Conservation (phyloP, 2,888 invertebrate species). For the Malthinus flaveolus region DNA sequence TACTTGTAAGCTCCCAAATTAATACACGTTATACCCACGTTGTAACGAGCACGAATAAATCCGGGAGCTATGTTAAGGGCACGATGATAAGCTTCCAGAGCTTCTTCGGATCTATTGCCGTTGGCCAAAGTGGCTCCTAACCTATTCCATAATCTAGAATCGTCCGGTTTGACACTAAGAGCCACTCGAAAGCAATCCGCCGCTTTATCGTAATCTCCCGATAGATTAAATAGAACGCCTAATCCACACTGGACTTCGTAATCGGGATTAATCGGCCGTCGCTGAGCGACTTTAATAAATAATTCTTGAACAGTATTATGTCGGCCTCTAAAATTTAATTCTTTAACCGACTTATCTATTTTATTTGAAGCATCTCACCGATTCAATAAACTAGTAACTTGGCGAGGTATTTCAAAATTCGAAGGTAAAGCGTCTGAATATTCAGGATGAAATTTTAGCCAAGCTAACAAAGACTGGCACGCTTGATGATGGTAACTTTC, state of each 20-base stretch:
- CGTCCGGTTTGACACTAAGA: slow-evolving; percentile 77
- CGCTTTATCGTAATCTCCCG: slow-evolving; percentile 93
- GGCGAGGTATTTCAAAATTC: slow-evolving; percentile 56
- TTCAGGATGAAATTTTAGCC: slow-evolving; percentile 79
- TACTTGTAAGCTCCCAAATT: slow-evolving; percentile 83
- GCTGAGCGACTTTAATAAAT: slow-evolving; percentile 78
- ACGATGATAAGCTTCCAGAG: slow-evolving; percentile 92
- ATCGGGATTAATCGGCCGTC: slow-evolving; percentile 75
- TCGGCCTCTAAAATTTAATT: slow-evolving; percentile 53
- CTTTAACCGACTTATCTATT: neutral
- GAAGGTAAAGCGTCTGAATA: slow-evolving; percentile 73
- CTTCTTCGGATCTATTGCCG: slow-evolving; percentile 91
- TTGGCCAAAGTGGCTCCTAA: slow-evolving; percentile 97
- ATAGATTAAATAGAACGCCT: slow-evolving; percentile 93
- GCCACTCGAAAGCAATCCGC: slow-evolving; percentile 95
- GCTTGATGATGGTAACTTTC: slow-evolving; percentile 93
- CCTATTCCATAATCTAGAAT: slow-evolving; percentile 95
- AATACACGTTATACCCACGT: slow-evolving; percentile 97
- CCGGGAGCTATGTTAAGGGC: slow-evolving; percentile 92
- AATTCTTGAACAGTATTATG: slow-evolving; percentile 72
- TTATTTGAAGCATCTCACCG: slow-evolving; percentile 50
- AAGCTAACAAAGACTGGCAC: slow-evolving; percentile 76
- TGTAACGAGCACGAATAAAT: slow-evolving; percentile 95
- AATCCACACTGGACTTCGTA: slow-evolving; percentile 92
- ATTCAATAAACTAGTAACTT: slow-evolving; percentile 56